Base-by-base conservation (phyloP, 2,888 invertebrate species). In the Agriopis aurantiaria region DNA sequence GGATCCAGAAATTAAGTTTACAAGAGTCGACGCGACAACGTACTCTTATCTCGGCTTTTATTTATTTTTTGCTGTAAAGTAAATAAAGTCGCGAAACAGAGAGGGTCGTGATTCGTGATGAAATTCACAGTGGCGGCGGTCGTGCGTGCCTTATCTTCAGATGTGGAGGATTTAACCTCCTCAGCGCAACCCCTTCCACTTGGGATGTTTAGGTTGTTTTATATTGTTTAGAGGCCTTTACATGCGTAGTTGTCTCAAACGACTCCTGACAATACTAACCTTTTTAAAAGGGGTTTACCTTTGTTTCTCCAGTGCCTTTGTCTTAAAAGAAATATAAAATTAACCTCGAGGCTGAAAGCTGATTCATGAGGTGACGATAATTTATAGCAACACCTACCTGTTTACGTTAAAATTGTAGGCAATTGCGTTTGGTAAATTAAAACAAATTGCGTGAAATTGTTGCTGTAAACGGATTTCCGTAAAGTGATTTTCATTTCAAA, bases 61-160 rank as follows among this genome's bases (percentile, higher is more conserved):
- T 82, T 85, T 87, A 85, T 82, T 85, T 87, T 86, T 83, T 78
- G 73, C 71, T 74, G 64, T 75, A 78, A 83, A 82, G 81, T 83
- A 85, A 87, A 88, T 86, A 89, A 85, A 88, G 83, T 84, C 82
- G 78, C 82, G 82, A 85, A 80, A 81, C 79, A 80, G 80, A 72
- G 82, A 83, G 85, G 83, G 84, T 80, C 82, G 84, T 87, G 87
- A 87, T 53, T 57, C 68, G 59, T 87, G 85, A 88, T 71, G 63
- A 76, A 89, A 90, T 88, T 88, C 83, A 82, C 88, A 83, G 84
- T 85, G 82, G 82, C 81, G 82, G 82, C 81, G 84, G 83, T 80
- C 85, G 86, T 88, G 90, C 91, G 91, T 92, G 93, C 89, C 91
- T 92, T 92, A 93, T 93, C 92, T 88, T 80, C 72, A 75, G 77